Evolutionary conservation across 1,140 invertebrate genomes (phyloP), one percentile per base, ranked within the genome.

Genomic region (Drosophila bocki): DNA sequence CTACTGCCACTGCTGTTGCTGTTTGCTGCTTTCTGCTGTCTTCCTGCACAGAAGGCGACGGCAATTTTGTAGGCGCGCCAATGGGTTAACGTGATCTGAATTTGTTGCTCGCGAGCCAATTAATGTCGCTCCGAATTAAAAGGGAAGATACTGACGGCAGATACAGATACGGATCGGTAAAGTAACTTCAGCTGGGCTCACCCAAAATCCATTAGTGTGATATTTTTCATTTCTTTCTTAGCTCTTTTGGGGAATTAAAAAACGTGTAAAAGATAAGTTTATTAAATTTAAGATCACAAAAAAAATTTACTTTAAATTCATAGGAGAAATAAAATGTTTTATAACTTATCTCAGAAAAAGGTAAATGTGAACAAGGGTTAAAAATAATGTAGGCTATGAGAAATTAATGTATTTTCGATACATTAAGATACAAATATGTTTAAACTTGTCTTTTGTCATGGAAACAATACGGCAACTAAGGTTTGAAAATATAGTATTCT

Each of bases 1-100:
- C 57, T 65, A 33, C 22, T 53, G 19, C 33, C 26, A 33, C 35
- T 69, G 45, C 7, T 54, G 37, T 37, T 60, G 35, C 17, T 69
- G 29, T 11, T 17, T 72, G 69, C 19, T 72, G 67, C 11, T 15
- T 74, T 32, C 26, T 39, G 63, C 35, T 44, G 75, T 56, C 45
- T 53, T 63, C 48, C 61, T 62, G 75, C 77, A 83, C 78, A 82
- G 75, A 77, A 70, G 77, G 76, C 84, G 85, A 87, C 81, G 84
- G 71, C 78, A 85, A 85, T 88, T 81, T 85, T 91, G 78, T 67
- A 64, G 60, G 62, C 68, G 63, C 65, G 63, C 78, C 85, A 90
- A 80, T 83, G 87, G 83, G 72, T 91, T 87, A 87, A 81, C 80
- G 87, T 91, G 80, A 87, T 91, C 83, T 91, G 86, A 91, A 91